Base-by-base conservation (phyloP, 2,113 vertebrate genomes). In the Anoplopoma fimbria region DNA sequence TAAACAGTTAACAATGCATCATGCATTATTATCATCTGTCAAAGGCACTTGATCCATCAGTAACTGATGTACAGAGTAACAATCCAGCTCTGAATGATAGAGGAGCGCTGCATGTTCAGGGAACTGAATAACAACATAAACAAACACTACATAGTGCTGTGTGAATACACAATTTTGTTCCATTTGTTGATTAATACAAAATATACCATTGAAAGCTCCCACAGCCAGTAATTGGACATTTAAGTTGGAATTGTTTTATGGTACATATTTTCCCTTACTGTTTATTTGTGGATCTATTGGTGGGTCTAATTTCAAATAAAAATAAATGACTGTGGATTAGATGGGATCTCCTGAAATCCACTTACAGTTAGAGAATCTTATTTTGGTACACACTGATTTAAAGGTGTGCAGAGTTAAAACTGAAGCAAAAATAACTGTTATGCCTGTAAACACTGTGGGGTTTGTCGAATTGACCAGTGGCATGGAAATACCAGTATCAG, bases 401-500 rank as follows among this genome's bases (percentile, higher is more conserved):
- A 34, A 31, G 7, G 27, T 36, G 23, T 36, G 29, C 4, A 58
- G 12, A 12, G 4, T 9, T 23, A 74, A 73, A 75, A 79, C 23
- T 23, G 1, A 17, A 9, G n/a, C 42, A 58, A 75, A 75, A 1
- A 4, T 15, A 55, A 13, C 7, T 12, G 51, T 55, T 55, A 23
- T 38, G 49, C 45, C 36, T 83, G 53, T 72, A 79, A 89, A 82
- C 58, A 68, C 8, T 87, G 78, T 70, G 38, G 62, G 65, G 61
- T 87, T 82, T 85, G 82, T 83, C 62, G 87, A 87, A 92, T 87
- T 83, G 82, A 80, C 65, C 87, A 86, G 69, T 86, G 87, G 53
- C 67, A 84, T 82, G 86, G 86, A 93, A 85, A 89, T 84, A 78
- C 77, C 81, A 92, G 83, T 73, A 86, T 79, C 25, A 60, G 58